phyloP scores from a whole-genome alignment of 2,888 invertebrate species.

The Cephus rjabovi region DNA sequence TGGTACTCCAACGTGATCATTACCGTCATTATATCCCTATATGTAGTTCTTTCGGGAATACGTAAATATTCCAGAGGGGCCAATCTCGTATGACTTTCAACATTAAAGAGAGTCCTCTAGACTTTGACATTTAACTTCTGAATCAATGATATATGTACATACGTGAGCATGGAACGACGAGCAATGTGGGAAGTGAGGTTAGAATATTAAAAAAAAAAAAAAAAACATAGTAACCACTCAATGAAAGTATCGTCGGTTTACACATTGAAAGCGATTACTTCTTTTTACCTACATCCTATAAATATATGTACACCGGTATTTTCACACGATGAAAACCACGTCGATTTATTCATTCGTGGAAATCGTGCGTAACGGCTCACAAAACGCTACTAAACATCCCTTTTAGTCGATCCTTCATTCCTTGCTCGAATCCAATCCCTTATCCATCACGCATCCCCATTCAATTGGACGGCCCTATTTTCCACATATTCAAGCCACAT shows the following conservation, averaged over 20 bases:
- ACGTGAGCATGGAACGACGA: neutral
- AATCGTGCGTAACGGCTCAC: slow-evolving; percentile 53
- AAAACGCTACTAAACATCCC: slow-evolving; percentile 51
- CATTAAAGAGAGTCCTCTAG: too few relatives aligned
- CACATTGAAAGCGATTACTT: neutral
- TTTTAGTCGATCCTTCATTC: slow-evolving; percentile 15
- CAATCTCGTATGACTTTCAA: too few relatives aligned
- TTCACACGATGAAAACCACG: slow-evolving; percentile 15
- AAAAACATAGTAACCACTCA: neutral
- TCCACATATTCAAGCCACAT: too few relatives aligned
- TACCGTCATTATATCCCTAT: too few relatives aligned
- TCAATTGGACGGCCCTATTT: slow-evolving; percentile 6
- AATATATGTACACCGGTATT: neutral
- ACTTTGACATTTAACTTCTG: too few relatives aligned
- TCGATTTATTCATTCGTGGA: slow-evolving; percentile 49
- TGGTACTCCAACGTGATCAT: too few relatives aligned
- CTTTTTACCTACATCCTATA: neutral
- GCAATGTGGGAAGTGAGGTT: too few relatives aligned
- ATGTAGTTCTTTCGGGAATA: too few relatives aligned
- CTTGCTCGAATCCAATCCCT: slow-evolving; percentile 17
- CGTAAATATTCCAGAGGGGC: too few relatives aligned
- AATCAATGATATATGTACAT: too few relatives aligned
- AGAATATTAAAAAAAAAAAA: too few relatives aligned
- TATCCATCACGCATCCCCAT: slow-evolving; percentile 24
- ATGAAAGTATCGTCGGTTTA: slow-evolving; percentile 19